Evolutionary conservation across 2,113 vertebrate species (phyloP).

Genomic region (Carassius carassius): DNA sequence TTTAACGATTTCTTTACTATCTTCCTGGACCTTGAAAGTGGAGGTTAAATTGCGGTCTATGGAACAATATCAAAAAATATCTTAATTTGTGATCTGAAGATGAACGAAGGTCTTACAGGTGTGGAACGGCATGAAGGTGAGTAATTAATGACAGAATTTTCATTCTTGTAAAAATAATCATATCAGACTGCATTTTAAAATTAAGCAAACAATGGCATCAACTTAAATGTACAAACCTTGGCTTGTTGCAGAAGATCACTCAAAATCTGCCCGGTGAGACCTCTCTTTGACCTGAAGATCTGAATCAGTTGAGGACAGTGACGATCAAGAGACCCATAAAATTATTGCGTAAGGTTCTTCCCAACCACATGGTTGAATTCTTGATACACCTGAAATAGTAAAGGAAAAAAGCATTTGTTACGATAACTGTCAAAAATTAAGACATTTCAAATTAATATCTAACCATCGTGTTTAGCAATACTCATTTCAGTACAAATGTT

Average conservation of each 20-base stretch:
- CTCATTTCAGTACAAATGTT: background rate
- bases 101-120: no score
- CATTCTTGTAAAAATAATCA: background rate
- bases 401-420: background rate
- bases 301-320: slow-evolving; percentile 24
- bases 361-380: slow-evolving; percentile 26
- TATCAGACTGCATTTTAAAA: background rate
- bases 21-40: no score
- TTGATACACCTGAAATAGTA: slow-evolving; percentile 19
- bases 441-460: background rate
- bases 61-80: no score
- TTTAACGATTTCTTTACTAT: no score
- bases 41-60: no score
- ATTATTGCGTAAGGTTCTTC: slow-evolving; percentile 30
- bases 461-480: background rate
- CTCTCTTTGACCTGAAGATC: slow-evolving; percentile 36
- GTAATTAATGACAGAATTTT: background rate
- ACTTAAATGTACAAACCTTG: slow-evolving; percentile 33
- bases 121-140: background rate
- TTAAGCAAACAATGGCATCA: background rate
- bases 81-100: no score
- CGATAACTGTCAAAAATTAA: background rate
- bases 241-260: slow-evolving; percentile 17
- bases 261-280: slow-evolving; percentile 5
- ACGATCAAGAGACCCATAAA: slow-evolving; percentile 36